Base-by-base conservation (phyloP, 2,888 invertebrate species). In the Lithophane semibrunnea region DNA sequence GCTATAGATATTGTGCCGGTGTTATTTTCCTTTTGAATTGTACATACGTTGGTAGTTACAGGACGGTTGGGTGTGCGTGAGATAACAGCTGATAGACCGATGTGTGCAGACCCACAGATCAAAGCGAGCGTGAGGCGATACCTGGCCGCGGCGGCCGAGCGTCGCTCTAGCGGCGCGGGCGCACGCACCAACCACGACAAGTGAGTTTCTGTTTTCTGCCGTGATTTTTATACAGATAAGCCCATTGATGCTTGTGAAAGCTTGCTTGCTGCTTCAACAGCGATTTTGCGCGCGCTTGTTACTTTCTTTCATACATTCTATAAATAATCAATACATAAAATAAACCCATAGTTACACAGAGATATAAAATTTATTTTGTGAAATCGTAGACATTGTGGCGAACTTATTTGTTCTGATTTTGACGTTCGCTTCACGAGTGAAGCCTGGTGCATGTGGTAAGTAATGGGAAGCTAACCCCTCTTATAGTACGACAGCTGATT, bases 121-220 rank as follows among this genome's bases (percentile, higher is more conserved):
- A 99, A 99, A 96, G 98, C 98, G 85, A 98, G 97, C 90, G 98
- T 98, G 90, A 97, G 97, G 92, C 97, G 98, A 89, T 97, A 98
- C 93, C 94, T 98, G 88, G 97, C 98, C 73, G 97, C 98, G 87
- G 97, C 97, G 78, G 91, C 94, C 80, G 96, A 96, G 90, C 93
- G 96, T 83, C 94, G 96, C 83, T 88, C 90, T 89, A 93, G 91
- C 90, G 92, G 90, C 78, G 88, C 90, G 73, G 92, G 90, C 79
- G 88, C 90, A 78, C 92, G 94, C 83, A 91, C 89, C 83, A 96
- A 96, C 90, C 95, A 94, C 91, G 95, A 96, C 90, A 96, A 96
- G 96, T 95, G 90, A 95, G 96, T 90, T 80, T 82, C 85, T 82
- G 72, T 82, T 80, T 79, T 82, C 83, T 73, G 75, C 73, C 75